Percentiles rank a stretch among this genome's conserved stretches.
These are phyloP conservation scores for Microctonus brassicae DNA, from an alignment of 2,888 invertebrate species.

Conservation along the genomic window DNA sequence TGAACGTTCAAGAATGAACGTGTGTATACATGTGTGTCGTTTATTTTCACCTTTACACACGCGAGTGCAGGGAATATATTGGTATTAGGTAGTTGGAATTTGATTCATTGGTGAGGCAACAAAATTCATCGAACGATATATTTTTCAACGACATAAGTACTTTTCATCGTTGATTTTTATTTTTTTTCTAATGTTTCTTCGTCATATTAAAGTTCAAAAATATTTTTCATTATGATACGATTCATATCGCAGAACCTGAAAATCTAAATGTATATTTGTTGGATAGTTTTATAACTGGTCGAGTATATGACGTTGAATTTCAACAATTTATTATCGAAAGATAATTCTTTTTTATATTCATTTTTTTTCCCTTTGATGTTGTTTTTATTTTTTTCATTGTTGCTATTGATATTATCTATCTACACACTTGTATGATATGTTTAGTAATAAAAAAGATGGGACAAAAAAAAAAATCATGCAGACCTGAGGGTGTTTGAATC, in stretches of 20 bases:
- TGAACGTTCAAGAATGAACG: neutral
- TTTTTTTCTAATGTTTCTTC: neutral
- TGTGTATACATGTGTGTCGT: neutral
- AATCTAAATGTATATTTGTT: neutral
- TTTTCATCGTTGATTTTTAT: neutral
- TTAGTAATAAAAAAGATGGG: neutral
- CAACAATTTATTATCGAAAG: neutral
- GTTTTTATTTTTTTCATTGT: neutral
- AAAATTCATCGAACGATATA: neutral
- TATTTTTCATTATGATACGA: neutral
- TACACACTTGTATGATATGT: neutral
- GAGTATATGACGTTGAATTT: neutral
- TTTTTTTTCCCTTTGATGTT: neutral
- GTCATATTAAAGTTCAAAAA: neutral
- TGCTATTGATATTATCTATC: neutral
- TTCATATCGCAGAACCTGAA: neutral
- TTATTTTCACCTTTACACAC: neutral
- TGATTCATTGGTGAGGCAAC: neutral
- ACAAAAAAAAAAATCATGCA: neutral
- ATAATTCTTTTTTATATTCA: neutral
- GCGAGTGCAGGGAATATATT: neutral
- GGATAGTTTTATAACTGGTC: neutral
- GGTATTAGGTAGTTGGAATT: neutral
- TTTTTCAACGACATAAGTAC: neutral
- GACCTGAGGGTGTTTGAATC: neutral